phyloP scores from a whole-genome alignment of 2,797 vertebrate species.

The Chelmon rostratus region DNA sequence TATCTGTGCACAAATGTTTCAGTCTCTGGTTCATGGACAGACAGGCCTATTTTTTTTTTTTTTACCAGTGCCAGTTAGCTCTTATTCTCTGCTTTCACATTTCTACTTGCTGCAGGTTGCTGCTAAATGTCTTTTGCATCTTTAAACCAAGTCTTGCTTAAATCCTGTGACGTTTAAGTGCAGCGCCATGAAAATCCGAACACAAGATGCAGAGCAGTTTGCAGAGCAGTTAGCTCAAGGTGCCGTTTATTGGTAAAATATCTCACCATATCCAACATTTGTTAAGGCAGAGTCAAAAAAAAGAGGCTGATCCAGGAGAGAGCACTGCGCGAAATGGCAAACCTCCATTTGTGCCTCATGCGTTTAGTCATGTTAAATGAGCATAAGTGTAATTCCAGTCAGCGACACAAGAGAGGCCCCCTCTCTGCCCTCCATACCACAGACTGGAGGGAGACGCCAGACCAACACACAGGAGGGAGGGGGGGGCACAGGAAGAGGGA shows the following conservation, averaged over 20 bases:
- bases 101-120: conserved; percentile 3
- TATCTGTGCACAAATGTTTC: conserved; percentile 16
- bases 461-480: conserved; percentile 37
- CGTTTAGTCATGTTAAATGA: conserved; percentile 71
- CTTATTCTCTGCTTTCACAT: neutral
- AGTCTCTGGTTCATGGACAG: conserved; percentile 3
- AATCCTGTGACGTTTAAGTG: neutral
- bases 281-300: conserved; percentile 3
- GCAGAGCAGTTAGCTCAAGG: neutral
- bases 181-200: conserved; percentile 7
- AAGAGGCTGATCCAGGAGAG: conserved; percentile 18
- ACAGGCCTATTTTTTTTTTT: too few species aligned
- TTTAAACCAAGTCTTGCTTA: neutral
- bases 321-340: conserved; percentile 56
- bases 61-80: too few species aligned
- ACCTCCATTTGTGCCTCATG: conserved; percentile 57
- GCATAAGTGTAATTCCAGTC: conserved; percentile 79
- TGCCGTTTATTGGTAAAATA: neutral
- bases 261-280: neutral
- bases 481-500: conserved; percentile 51
- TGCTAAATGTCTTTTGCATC: conserved; percentile 21
- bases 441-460: conserved; percentile 77
- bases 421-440: conserved; percentile 76
- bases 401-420: conserved; percentile 75
- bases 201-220: neutral